Percentiles rank a stretch among this genome's conserved stretches.
phyloP scores from a whole-genome alignment of 2,888 invertebrate species.

The Hypselothyrea guttata region DNA sequence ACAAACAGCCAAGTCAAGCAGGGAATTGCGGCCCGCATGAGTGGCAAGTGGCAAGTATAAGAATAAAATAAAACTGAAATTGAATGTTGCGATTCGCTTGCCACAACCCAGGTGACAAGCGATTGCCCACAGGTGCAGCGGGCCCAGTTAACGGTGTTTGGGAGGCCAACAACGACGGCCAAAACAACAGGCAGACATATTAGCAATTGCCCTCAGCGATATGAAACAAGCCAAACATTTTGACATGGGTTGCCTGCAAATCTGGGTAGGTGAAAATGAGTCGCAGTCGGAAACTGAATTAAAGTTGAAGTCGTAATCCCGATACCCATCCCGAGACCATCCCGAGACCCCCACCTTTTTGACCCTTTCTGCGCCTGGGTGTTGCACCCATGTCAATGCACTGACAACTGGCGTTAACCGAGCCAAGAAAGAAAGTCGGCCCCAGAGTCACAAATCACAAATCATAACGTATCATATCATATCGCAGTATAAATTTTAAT shows the following conservation, averaged over 20 bases:
- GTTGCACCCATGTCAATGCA: slow-evolving; percentile 71
- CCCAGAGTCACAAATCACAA: slow-evolving; percentile 30
- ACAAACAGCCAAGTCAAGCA: slow-evolving; percentile 24
- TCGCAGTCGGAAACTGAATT: slow-evolving; percentile 19
- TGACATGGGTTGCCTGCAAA: slow-evolving; percentile 60
- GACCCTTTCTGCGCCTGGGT: slow-evolving; percentile 65
- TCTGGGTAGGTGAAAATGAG: slow-evolving; percentile 64
- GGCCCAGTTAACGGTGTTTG: slow-evolving; percentile 2
- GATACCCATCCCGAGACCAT: slow-evolving; percentile 1
- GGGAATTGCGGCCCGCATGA: slow-evolving; percentile 65
- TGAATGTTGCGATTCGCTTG: slow-evolving; percentile 66
- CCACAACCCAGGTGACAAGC: slow-evolving; percentile 66
- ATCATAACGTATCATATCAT: slow-evolving; percentile 72
- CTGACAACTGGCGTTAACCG: slow-evolving; percentile 71
- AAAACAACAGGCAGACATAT: slow-evolving; percentile 43
- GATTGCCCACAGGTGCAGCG: slow-evolving; percentile 68
- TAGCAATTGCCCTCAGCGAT: slow-evolving; percentile 71
- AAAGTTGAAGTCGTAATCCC: slow-evolving; percentile 7
- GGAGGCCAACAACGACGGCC: slow-evolving; percentile 4
- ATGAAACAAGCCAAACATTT: slow-evolving; percentile 64
- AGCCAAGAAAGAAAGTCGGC: slow-evolving; percentile 57
- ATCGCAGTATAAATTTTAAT: slow-evolving; percentile 58
- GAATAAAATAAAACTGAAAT: slow-evolving; percentile 57
- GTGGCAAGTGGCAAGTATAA: slow-evolving; percentile 27
- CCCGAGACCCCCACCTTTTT: not conserved